phyloP scores from a whole-genome alignment of 2,888 invertebrate genomes.

The Baccha elongata region DNA sequence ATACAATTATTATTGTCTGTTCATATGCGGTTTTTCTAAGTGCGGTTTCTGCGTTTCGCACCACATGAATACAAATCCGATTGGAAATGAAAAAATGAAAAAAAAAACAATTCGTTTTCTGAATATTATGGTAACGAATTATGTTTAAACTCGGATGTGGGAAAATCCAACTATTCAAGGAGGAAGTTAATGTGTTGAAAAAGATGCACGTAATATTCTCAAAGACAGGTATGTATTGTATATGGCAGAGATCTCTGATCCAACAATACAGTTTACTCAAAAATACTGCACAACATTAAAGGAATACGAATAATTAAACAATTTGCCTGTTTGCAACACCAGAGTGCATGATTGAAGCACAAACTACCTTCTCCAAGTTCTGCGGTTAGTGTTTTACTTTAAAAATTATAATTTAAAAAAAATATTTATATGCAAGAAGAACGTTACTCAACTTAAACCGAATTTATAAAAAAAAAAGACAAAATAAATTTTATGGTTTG shows the following conservation, averaged over 20 bases:
- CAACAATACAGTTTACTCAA: constrained; percentile 17
- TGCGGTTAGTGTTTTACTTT: constrained; percentile 63
- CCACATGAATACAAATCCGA: constrained; percentile 66
- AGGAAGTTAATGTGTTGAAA: constrained; percentile 3
- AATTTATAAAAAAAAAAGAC: constrained; percentile 45
- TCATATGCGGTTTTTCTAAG: constrained; percentile 64
- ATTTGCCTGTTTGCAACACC: constrained; percentile 49
- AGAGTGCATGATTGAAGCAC: constrained; percentile 54
- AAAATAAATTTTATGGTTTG: constrained; percentile 63
- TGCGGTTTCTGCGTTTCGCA: constrained; percentile 68
- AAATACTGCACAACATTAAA: constrained; percentile 56
- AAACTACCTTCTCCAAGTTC: constrained; percentile 30
- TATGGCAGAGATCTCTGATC: neutral
- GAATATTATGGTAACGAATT: constrained; percentile 46
- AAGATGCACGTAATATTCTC: constrained; percentile 16
- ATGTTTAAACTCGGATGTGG: constrained; percentile 58
- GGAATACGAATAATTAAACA: constrained; percentile 61
- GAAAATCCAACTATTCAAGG: constrained; percentile 52
- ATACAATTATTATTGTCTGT: constrained; percentile 47
- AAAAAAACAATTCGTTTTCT: constrained; percentile 11
- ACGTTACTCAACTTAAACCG: constrained; percentile 37
- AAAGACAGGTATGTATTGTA: neutral
- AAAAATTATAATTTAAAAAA: constrained; percentile 57
- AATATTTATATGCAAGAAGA: constrained; percentile 22
- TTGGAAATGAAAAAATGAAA: constrained; percentile 43